phyloP scores from a whole-genome alignment of 2,888 invertebrate species.

The Trissonchulus latispiculum region DNA sequence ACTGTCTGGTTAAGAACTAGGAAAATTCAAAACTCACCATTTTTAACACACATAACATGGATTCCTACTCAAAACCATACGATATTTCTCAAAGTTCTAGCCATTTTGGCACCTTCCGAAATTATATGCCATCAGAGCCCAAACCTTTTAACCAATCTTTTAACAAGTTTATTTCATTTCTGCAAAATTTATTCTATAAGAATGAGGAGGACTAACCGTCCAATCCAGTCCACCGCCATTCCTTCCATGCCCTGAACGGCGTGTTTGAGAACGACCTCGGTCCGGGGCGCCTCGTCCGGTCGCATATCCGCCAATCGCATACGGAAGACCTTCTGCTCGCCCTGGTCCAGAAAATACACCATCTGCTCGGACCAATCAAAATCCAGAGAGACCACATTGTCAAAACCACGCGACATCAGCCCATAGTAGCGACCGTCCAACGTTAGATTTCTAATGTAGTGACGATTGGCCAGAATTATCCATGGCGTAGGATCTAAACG shows the following conservation, averaged over 20 bases:
- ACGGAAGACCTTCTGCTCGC: slow-evolving; percentile 39
- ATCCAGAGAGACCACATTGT: slow-evolving; percentile 92
- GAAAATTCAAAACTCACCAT: no score
- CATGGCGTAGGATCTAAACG: slow-evolving; percentile 56
- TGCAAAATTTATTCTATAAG: no score
- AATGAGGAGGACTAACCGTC: slow-evolving; percentile 45
- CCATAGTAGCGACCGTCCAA: slow-evolving; percentile 72
- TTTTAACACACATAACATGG: no score
- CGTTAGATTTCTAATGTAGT: slow-evolving; percentile 91
- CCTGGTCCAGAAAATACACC: slow-evolving; percentile 88
- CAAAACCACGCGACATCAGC: slow-evolving; percentile 72
- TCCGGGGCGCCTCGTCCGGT: slow-evolving; percentile 44
- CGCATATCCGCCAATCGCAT: slow-evolving; percentile 36
- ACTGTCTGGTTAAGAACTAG: no score
- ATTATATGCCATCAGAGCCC: no score
- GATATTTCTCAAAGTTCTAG: no score
- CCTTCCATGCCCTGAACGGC: slow-evolving; percentile 95
- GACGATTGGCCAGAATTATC: slow-evolving; percentile 89
- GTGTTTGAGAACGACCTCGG: slow-evolving; percentile 74
- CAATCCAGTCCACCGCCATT: slow-evolving; percentile 91
- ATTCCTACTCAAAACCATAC: no score
- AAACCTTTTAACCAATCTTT: no score
- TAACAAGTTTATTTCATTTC: no score
- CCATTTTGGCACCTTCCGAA: no score
- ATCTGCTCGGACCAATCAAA: slow-evolving; percentile 72